Evolutionary conservation across 2,888 invertebrate genomes (phyloP).

Genomic region (Corythucha ciliata): DNA sequence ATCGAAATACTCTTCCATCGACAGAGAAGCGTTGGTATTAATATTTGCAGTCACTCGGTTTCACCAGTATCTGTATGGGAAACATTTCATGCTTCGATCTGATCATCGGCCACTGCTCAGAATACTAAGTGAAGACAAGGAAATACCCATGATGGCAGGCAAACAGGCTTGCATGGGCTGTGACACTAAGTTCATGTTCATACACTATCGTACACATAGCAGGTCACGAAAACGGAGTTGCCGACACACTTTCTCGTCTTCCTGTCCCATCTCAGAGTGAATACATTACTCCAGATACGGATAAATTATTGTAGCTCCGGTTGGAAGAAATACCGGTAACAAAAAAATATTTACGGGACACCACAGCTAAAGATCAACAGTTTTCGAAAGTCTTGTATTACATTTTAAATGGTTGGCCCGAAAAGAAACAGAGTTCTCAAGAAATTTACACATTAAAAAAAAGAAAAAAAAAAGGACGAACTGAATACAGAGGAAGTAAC

Average conservation of each 20-base stretch:
- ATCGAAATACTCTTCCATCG: background rate
- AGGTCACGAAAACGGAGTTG: background rate
- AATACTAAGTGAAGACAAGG: background rate
- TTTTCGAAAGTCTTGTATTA: too few species aligned
- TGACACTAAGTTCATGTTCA: background rate
- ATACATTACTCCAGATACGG: too few species aligned
- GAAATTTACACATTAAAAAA: too few species aligned
- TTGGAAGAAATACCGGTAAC: too few species aligned
- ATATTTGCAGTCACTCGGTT: constrained; percentile 6
- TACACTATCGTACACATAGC: background rate
- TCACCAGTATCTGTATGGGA: background rate
- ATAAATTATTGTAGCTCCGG: too few species aligned
- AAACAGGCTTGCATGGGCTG: constrained; percentile 3
- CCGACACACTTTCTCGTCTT: constrained; percentile 4
- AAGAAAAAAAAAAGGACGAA: too few species aligned
- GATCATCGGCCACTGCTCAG: constrained; percentile 2
- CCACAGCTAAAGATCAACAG: too few species aligned
- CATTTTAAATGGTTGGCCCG: too few species aligned
- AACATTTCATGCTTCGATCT: background rate
- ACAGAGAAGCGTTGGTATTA: constrained; percentile 1
- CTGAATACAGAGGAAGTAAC: too few species aligned
- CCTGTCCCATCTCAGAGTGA: too few species aligned
- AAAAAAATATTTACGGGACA: too few species aligned
- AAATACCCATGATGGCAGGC: constrained; percentile 9
- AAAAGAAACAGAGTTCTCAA: too few species aligned